Conservation (phyloP, 1,140 invertebrate genomes). For the Aphelinus atriplicis region DNA sequence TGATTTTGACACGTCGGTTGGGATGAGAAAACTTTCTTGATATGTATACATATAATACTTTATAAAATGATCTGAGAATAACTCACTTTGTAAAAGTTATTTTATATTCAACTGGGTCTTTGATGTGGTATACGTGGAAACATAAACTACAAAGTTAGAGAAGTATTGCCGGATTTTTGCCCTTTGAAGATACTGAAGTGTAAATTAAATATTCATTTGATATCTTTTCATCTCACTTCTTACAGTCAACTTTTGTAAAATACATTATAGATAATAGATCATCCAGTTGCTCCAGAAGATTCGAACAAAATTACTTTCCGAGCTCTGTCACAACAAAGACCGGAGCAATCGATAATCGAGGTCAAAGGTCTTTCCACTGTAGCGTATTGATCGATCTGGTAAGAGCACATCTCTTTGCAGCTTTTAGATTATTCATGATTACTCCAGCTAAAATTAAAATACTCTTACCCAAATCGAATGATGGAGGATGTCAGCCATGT, state of each 20-base stretch:
- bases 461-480: too few relatives aligned
- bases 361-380: conserved; percentile 35
- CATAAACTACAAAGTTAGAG: neutral
- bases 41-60: neutral
- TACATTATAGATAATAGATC: too few relatives aligned
- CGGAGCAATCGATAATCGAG: conserved; percentile 31
- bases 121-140: neutral
- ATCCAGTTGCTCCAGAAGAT: too few relatives aligned
- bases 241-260: too few relatives aligned
- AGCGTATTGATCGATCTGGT: conserved; percentile 24
- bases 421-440: neutral
- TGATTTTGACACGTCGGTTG: neutral
- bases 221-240: too few relatives aligned
- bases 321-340: conserved; percentile 1
- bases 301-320: too few relatives aligned
- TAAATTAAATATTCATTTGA: neutral
- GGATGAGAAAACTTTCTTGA: neutral
- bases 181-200: neutral
- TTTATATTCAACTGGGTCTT: neutral
- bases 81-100: conserved; percentile 2
- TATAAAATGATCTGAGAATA: neutral
- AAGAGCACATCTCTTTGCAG: conserved; percentile 7
- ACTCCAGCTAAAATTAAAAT: too few relatives aligned
- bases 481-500: too few relatives aligned
- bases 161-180: too few relatives aligned